Percentiles rank a stretch among this genome's conserved stretches.
phyloP scores from a whole-genome alignment of 2,888 invertebrate genomes.

The Hanleya hanleyi region DNA sequence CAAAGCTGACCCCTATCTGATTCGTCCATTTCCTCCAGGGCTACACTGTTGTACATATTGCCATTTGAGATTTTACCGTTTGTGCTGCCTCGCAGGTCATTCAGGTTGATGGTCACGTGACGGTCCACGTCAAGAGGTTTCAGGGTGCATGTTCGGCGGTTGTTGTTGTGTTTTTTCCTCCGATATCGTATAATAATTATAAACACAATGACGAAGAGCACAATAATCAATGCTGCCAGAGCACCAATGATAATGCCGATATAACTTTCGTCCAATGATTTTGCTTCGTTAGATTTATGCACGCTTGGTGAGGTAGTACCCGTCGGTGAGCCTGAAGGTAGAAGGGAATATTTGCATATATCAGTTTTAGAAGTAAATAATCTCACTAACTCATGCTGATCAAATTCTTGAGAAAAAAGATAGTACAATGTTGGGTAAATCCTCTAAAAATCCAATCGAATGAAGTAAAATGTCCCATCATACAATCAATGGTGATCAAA shows the following conservation, averaged over 20 bases:
- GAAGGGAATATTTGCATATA: too few relatives aligned
- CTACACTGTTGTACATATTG: constrained; percentile 73
- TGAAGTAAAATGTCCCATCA: too few relatives aligned
- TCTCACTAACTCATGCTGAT: too few relatives aligned
- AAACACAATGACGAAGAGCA: constrained; percentile 81
- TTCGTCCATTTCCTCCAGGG: constrained; percentile 68
- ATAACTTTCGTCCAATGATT: constrained; percentile 54
- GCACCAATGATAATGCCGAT: constrained; percentile 63
- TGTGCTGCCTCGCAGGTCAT: constrained; percentile 73
- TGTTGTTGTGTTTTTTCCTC: constrained; percentile 61
- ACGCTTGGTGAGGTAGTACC: constrained; percentile 3
- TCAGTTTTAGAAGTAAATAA: too few relatives aligned
- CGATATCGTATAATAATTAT: constrained; percentile 79
- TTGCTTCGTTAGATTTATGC: constrained; percentile 29
- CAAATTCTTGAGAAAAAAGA: too few relatives aligned
- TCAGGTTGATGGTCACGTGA: constrained; percentile 80
- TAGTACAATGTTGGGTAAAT: too few relatives aligned
- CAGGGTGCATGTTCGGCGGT: constrained; percentile 59
- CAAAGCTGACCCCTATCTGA: constrained; percentile 61
- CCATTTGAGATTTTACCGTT: constrained; percentile 71
- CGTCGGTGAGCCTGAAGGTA: not conserved
- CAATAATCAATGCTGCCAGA: constrained; percentile 79
- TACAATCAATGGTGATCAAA: too few relatives aligned
- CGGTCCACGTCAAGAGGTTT: constrained; percentile 57
- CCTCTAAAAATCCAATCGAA: too few relatives aligned